Evolutionary conservation across 2,113 vertebrate genomes (phyloP).

Genomic region (Channa argus): DNA sequence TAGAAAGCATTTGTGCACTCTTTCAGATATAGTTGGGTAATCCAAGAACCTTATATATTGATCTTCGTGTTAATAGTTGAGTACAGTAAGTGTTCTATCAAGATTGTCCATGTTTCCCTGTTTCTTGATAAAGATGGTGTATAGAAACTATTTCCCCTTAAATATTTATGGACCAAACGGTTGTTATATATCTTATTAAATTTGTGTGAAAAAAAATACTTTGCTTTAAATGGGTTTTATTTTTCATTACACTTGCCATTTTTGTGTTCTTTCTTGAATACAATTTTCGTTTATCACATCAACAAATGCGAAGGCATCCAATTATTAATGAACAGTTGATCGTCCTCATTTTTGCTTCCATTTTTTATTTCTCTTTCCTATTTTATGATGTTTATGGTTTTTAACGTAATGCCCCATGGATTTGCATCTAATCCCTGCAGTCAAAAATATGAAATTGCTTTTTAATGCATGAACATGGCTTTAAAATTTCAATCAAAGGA

Average conservation of each 20-base stretch:
- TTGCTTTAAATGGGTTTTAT: constrained; percentile 99
- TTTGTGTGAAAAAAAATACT: constrained; percentile 99
- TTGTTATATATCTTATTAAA: constrained; percentile 99
- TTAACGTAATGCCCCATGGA: constrained; percentile 96
- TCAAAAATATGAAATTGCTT: constrained; percentile 86
- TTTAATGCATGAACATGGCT: constrained; percentile 95
- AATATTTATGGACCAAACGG: constrained; percentile 99
- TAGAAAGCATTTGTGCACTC: constrained; percentile 99
- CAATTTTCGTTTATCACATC: constrained; percentile 75
- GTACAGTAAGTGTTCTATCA: constrained; percentile 99
- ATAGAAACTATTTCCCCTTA: constrained; percentile 99
- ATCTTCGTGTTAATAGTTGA: constrained; percentile 99
- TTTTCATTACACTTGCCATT: constrained; percentile 89
- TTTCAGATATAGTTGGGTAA: constrained; percentile 98
- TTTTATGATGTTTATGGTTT: constrained; percentile 85
- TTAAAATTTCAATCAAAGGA: constrained; percentile 87
- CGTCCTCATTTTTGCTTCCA: constrained; percentile 79
- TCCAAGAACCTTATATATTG: constrained; percentile 99
- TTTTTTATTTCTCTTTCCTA: constrained; percentile 82
- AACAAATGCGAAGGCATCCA: constrained; percentile 73
- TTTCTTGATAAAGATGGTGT: constrained; percentile 99
- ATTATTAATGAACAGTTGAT: constrained; percentile 75
- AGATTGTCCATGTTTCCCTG: constrained; percentile 99
- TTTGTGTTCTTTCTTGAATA: constrained; percentile 76
- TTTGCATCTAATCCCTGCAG: constrained; percentile 89